Base-by-base conservation (phyloP, 2,113 vertebrate species). In the Phrynocephalus versicolor region DNA sequence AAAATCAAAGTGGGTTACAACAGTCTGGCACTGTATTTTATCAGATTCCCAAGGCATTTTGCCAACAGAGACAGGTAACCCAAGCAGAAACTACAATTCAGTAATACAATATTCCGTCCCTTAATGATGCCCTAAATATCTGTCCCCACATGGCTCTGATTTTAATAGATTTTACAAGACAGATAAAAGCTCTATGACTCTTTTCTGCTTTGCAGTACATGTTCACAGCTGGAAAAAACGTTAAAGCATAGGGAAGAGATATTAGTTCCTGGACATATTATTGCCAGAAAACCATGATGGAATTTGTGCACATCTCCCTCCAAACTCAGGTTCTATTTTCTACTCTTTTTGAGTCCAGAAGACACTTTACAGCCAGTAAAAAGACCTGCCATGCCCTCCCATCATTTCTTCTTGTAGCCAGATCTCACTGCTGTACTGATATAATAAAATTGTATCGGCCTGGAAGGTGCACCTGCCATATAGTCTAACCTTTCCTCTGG, bases 181-280 rank as follows among this genome's bases (percentile, higher is more conserved):
- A 88, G 67, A 81, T 82, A 67, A 39, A 86, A 0, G 0, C 77
- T 81, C 76, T 83, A 87, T 84, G 55, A 23, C 88, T 87, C 1
- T 89, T 85, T 77, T 70, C 57, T 85, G 89, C 89, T 79, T 91
- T 88, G 82, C 0, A 0, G 70, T 87, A 30, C 14, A 9, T 4
- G 2, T 51, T 64, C 62, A 74, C 85, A 92, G 90, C 81, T 93
- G 93, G 79, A 90, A 77, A 70, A n/a, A 75, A 21, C 21, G 33
- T 27, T 82, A 71, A 82, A 6, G n/a, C 57, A 6, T 25, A 33
- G 23, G 9, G 7, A 41, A 39, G 37, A 74, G 37, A 35, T 60
- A 62, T 86, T 73, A 55, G 70, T 51, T 72, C 69, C 60, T 33
- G 1, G 23, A 74, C 0, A 1, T 77, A 73, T 79, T 70, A 74